Conservation (phyloP, 2,113 vertebrate species). For the Leptosomus discolor region DNA sequence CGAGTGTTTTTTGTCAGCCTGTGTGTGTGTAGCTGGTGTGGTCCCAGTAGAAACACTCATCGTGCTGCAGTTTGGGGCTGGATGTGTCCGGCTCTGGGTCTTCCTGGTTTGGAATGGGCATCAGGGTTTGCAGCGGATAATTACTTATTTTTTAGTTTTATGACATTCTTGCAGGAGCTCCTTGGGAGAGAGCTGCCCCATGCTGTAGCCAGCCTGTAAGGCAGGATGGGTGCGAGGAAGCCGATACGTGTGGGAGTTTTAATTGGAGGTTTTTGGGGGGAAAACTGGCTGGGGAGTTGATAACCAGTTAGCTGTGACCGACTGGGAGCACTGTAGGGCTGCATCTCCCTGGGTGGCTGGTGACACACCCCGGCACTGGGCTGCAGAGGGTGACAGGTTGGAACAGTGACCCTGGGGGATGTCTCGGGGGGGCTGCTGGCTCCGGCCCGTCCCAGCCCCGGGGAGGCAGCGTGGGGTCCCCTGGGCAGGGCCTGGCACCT, state of each 20-base stretch:
- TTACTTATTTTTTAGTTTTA: background rate
- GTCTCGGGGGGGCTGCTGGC: background rate
- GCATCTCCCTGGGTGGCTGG: accelerated
- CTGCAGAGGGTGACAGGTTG: background rate
- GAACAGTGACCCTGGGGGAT: no score
- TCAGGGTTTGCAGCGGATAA: background rate
- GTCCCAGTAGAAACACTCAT: background rate
- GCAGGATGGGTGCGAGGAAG: background rate
- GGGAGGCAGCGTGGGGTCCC: background rate
- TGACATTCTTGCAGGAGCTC: background rate
- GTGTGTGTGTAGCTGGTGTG: no score
- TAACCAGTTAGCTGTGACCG: background rate
- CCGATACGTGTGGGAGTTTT: background rate
- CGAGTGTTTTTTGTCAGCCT: background rate
- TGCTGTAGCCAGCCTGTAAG: background rate
- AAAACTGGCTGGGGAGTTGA: background rate
- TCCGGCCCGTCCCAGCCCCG: background rate
- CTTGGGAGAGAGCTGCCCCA: background rate
- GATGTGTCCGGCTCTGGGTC: background rate
- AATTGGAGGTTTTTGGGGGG: background rate
- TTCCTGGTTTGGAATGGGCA: background rate
- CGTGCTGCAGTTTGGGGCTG: background rate
- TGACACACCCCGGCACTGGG: background rate
- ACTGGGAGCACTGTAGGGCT: background rate
- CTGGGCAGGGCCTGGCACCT: background rate